These are phyloP conservation scores for Lepidocyrtinus sp. DNA, from an alignment of 2,888 invertebrate genomes.

Conservation along the genomic window DNA sequence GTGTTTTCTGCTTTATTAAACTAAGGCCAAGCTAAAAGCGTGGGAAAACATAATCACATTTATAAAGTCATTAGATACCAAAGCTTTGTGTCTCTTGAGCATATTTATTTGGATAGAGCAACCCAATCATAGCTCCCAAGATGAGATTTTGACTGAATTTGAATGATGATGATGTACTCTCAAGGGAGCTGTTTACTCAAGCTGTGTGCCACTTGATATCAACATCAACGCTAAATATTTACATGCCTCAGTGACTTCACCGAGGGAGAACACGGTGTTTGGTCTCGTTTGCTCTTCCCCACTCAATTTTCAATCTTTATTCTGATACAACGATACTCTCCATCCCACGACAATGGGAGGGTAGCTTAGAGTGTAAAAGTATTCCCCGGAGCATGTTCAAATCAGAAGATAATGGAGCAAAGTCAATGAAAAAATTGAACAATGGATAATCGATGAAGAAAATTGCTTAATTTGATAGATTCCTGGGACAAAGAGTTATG, in stretches of 20 bases:
- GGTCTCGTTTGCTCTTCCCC: background rate
- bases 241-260: conserved; percentile 23
- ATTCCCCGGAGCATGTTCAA: conserved; percentile 11
- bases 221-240: conserved; percentile 25
- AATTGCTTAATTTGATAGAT: background rate
- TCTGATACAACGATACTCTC: too few relatives aligned
- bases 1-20: too few relatives aligned
- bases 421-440: conserved; percentile 17
- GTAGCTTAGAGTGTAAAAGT: background rate
- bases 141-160: background rate
- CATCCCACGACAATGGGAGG: too few relatives aligned
- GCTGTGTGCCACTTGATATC: conserved; percentile 20
- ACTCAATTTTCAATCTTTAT: background rate
- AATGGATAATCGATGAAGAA: background rate
- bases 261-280: background rate
- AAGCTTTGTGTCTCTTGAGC: conserved; percentile 36
- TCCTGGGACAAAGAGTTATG: too few relatives aligned
- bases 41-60: conserved; percentile 49
- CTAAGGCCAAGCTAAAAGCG: too few relatives aligned
- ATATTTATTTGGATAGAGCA: conserved; percentile 11
- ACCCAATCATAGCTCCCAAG: conserved; percentile 8
- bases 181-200: conserved; percentile 35
- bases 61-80: conserved; percentile 38
- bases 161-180: background rate
- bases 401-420: conserved; percentile 4